Conservation (phyloP, 2,888 invertebrate species). For the Diloba caeruleocephala region DNA sequence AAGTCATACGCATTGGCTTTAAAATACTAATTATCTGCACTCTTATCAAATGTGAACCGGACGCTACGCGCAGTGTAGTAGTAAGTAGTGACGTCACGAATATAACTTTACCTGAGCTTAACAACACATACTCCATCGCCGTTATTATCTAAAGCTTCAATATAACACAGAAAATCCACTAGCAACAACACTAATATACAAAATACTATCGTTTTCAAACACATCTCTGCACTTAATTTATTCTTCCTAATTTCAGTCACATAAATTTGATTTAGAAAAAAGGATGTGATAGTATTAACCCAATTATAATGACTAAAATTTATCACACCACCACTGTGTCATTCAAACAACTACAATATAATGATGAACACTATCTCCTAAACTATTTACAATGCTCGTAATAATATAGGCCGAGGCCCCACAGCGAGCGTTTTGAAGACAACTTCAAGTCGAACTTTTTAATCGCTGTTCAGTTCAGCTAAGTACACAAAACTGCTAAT, state of each 20-base stretch:
- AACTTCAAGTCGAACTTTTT: constrained; percentile 12
- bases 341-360: constrained; percentile 50
- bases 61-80: neutral
- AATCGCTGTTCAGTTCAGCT: neutral
- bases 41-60: too few relatives aligned
- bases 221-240: constrained; percentile 39
- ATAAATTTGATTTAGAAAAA: neutral
- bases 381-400: constrained; percentile 59
- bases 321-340: constrained; percentile 55
- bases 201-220: constrained; percentile 45
- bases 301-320: constrained; percentile 25
- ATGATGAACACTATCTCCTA: constrained; percentile 60
- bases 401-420: constrained; percentile 37
- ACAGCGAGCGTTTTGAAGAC: constrained; percentile 32
- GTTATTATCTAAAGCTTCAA: constrained; percentile 53
- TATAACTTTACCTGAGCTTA: constrained; percentile 59
- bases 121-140: constrained; percentile 67
- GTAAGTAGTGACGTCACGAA: neutral
- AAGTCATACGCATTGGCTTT: too few relatives aligned
- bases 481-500: constrained; percentile 8
- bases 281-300: too few relatives aligned
- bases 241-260: neutral
- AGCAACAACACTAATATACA: constrained; percentile 44
- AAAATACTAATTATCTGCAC: too few relatives aligned
- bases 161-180: constrained; percentile 34